Conservation (phyloP, 2,797 vertebrate genomes). For the Arnoldichthys spilopterus region DNA sequence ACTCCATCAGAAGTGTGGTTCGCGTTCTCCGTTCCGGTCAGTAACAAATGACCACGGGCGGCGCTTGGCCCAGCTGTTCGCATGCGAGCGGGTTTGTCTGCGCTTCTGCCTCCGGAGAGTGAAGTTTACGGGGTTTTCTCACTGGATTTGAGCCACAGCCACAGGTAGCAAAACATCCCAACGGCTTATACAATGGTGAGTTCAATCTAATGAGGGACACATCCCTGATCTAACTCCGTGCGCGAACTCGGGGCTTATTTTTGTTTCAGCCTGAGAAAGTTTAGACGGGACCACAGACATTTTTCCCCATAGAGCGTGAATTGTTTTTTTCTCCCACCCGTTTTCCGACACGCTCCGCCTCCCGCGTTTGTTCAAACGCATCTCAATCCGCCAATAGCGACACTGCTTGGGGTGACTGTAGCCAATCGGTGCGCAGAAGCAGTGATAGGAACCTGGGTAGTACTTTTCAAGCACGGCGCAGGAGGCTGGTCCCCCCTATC, state of each 20-base stretch:
- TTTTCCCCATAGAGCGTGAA: not conserved
- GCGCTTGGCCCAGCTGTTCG: not conserved
- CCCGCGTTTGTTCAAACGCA: not conserved
- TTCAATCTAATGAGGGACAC: not conserved
- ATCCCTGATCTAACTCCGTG: too few species aligned
- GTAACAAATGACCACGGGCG: not conserved
- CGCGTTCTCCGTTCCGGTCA: not conserved
- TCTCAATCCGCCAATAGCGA: not conserved
- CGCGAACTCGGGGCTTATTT: not conserved
- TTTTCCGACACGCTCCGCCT: not conserved
- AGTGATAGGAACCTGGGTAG: not conserved
- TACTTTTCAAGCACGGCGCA: not conserved
- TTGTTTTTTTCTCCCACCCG: not conserved
- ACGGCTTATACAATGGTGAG: conserved; percentile 37
- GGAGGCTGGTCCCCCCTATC: not conserved
- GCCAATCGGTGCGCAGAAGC: not conserved
- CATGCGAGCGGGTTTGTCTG: not conserved
- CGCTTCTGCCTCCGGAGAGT: too few species aligned
- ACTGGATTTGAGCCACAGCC: conserved; percentile 2
- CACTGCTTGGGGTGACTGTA: not conserved
- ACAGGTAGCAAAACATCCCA: not conserved
- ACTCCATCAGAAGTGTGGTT: not conserved
- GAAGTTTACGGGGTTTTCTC: too few species aligned
- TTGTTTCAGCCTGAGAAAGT: too few species aligned
- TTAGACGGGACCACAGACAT: not conserved